phyloP scores from a whole-genome alignment of 1,140 invertebrate genomes.

The Varroa destructor region DNA sequence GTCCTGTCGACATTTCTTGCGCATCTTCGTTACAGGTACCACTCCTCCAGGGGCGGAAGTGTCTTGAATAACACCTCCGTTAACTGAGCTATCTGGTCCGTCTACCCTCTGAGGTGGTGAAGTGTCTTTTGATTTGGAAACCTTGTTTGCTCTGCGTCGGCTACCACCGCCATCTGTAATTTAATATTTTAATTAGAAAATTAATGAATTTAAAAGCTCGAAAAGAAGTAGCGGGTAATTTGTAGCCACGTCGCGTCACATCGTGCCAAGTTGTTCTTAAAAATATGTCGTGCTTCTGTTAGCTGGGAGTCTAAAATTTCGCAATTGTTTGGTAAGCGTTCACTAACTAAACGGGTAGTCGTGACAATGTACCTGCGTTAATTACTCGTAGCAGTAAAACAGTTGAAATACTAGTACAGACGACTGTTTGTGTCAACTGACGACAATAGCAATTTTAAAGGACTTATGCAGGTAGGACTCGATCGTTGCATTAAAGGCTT shows the following conservation, averaged over 20 bases:
- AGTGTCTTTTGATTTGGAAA: neutral
- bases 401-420: too few relatives aligned
- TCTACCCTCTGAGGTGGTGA: neutral
- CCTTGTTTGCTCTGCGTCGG: neutral
- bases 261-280: neutral
- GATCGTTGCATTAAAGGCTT: too few relatives aligned
- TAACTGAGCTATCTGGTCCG: neutral
- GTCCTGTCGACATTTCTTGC: constrained; percentile 26
- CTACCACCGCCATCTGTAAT: neutral
- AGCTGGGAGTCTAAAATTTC: neutral
- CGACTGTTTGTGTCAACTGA: too few relatives aligned
- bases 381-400: too few relatives aligned
- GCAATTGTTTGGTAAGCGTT: too few relatives aligned
- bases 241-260: neutral
- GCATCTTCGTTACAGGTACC: neutral
- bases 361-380: too few relatives aligned
- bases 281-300: neutral
- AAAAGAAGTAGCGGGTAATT: neutral
- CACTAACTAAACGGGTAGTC: too few relatives aligned
- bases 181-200: neutral
- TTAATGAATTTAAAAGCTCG: neutral
- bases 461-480: too few relatives aligned
- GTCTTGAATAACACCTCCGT: neutral
- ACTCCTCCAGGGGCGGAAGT: neutral
- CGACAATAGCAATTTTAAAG: too few relatives aligned